These are phyloP conservation scores for Elachura formosa DNA, from an alignment of 2,113 vertebrate species.

Conservation along the genomic window DNA sequence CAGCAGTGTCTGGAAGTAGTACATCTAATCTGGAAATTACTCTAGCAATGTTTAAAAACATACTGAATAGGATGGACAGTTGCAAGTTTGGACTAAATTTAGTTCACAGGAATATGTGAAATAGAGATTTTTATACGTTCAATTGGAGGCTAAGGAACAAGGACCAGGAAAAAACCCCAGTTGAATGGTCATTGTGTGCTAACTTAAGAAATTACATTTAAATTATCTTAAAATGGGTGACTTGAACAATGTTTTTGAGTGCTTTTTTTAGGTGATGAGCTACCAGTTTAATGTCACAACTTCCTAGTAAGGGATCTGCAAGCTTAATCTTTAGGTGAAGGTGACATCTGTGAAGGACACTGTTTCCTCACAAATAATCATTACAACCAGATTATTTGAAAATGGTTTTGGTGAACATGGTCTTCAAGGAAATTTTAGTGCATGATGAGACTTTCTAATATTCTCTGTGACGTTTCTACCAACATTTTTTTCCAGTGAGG, in stretches of 20 bases:
- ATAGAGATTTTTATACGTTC: background rate
- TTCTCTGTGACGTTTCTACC: background rate
- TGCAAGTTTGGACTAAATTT: background rate
- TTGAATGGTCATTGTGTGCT: background rate
- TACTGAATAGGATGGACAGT: background rate
- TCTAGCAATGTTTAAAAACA: background rate
- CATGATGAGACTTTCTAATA: background rate
- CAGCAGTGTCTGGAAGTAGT: background rate
- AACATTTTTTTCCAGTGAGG: background rate
- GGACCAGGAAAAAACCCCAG: background rate
- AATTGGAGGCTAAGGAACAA: background rate
- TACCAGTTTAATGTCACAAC: background rate
- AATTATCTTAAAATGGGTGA: background rate
- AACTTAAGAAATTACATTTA: background rate
- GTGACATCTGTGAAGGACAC: background rate
- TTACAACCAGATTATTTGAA: background rate
- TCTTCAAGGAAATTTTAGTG: background rate
- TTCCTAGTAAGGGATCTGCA: background rate
- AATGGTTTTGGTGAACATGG: background rate
- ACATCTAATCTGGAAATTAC: background rate
- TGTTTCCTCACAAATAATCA: background rate
- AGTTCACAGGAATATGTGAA: background rate
- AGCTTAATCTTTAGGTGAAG: background rate
- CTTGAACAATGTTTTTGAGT: background rate
- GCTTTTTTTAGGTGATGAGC: background rate